phyloP scores from a whole-genome alignment of 2,797 vertebrate species.

The Cryptoblepharus egeriae region DNA sequence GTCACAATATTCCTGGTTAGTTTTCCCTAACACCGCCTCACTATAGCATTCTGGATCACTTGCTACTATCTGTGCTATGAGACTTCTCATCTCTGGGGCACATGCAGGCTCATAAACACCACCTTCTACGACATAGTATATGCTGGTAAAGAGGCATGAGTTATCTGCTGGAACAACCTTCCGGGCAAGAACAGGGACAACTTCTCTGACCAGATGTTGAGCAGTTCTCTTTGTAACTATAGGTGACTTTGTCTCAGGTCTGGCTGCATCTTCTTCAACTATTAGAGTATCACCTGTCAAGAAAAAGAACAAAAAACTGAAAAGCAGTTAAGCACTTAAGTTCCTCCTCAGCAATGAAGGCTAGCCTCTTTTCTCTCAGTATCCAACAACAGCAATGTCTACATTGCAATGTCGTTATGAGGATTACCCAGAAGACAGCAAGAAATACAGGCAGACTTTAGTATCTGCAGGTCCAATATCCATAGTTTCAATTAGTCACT shows the following conservation, averaged over 20 bases:
- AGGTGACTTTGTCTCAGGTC: constrained; percentile 77
- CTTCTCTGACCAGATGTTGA: constrained; percentile 67
- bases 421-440: too few relatives aligned
- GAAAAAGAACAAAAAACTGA: constrained; percentile 38
- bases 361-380: background rate
- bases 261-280: constrained; percentile 93
- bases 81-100: constrained; percentile 91
- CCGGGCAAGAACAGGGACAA: constrained; percentile 81
- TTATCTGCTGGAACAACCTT: constrained; percentile 94
- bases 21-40: constrained; percentile 93
- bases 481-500: too few relatives aligned
- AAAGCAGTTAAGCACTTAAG: background rate
- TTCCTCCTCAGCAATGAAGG: background rate
- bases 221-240: constrained; percentile 76
- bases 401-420: too few relatives aligned
- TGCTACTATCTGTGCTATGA: constrained; percentile 94
- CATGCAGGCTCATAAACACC: constrained; percentile 89
- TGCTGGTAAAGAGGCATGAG: constrained; percentile 97
- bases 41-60: constrained; percentile 89
- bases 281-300: constrained; percentile 93
- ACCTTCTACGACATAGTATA: constrained; percentile 94
- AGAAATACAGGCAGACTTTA: too few relatives aligned
- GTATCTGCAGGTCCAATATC: too few relatives aligned
- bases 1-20: constrained; percentile 91
- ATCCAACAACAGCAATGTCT: background rate